A percentile compares a stretch with the other conserved stretches of the same genome.
Evolutionary conservation across 2,888 invertebrate genomes (phyloP).

Genomic region (Stegophylla sp.): DNA sequence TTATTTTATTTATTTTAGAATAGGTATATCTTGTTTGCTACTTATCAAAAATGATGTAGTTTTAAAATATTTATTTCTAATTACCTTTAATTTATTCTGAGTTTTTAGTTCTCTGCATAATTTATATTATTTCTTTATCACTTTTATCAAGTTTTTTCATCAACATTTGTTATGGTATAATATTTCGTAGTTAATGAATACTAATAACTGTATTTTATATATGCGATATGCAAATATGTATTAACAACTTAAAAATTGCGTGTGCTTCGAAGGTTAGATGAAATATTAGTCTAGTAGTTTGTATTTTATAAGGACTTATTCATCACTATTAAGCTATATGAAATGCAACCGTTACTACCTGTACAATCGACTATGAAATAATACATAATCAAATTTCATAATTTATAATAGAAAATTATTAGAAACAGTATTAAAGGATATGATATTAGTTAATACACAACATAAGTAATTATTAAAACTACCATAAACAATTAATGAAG

Average conservation of each 20-base stretch:
- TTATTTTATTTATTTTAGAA: too few species aligned
- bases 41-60: too few species aligned
- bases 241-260: neutral
- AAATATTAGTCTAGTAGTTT: neutral
- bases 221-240: neutral
- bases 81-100: too few species aligned
- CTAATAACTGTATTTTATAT: too few species aligned
- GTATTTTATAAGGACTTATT: conserved; percentile 17
- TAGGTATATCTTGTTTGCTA: too few species aligned
- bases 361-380: conserved; percentile 1
- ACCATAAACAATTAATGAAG: neutral
- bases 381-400: conserved; percentile 38
- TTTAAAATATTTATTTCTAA: too few species aligned
- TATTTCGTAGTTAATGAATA: too few species aligned
- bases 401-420: conserved; percentile 31
- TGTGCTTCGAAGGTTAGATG: conserved; percentile 4
- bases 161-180: too few species aligned
- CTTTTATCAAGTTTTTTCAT: too few species aligned
- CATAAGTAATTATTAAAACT: neutral
- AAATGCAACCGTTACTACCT: neutral
- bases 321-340: neutral
- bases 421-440: conserved; percentile 28
- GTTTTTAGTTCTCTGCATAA: too few species aligned
- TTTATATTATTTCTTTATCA: too few species aligned
- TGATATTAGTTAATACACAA: neutral